A percentile compares a stretch with the other conserved stretches of the same genome.
Evolutionary conservation across 2,888 invertebrate species (phyloP).

Genomic region (Apoderus coryli): DNA sequence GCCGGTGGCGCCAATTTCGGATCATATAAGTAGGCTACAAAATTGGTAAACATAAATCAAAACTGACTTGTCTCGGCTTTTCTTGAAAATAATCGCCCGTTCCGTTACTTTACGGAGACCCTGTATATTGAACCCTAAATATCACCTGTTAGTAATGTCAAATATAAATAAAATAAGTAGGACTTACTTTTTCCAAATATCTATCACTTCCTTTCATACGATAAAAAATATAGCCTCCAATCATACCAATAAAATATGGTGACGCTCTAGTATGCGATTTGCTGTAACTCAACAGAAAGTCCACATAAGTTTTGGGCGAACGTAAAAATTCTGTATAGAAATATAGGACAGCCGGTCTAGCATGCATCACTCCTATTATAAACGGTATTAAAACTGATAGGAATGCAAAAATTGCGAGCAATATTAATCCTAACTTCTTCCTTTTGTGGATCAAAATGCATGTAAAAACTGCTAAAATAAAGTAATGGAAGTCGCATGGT

Average conservation of each 20-base stretch:
- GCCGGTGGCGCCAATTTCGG: too few relatives aligned
- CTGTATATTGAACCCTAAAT: too few relatives aligned
- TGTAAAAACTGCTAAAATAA: slow-evolving; percentile 37
- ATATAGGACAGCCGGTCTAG: slow-evolving; percentile 36
- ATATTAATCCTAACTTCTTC: slow-evolving; percentile 30
- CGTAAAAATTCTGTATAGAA: slow-evolving; percentile 40
- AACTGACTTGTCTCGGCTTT: too few relatives aligned
- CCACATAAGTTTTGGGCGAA: slow-evolving; percentile 35
- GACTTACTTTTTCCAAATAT: background rate
- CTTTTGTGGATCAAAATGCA: slow-evolving; percentile 33
- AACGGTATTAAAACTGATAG: slow-evolving; percentile 37
- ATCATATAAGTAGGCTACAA: too few relatives aligned
- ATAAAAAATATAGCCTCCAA: slow-evolving; percentile 35
- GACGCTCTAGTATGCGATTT: slow-evolving; percentile 43
- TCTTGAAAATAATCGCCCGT: too few relatives aligned
- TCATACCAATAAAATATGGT: slow-evolving; percentile 42
- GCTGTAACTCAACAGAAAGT: slow-evolving; percentile 40
- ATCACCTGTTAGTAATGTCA: too few relatives aligned
- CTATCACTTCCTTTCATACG: slow-evolving; percentile 19
- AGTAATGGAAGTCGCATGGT: slow-evolving; percentile 55
- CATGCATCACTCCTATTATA: slow-evolving; percentile 34
- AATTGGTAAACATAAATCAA: too few relatives aligned
- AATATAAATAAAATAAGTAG: too few relatives aligned
- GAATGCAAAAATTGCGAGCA: slow-evolving; percentile 28
- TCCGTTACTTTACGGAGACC: too few relatives aligned